Percentiles rank a stretch among this genome's conserved stretches.
Conservation (phyloP, 2,888 invertebrate species). For the Cephus sareptanus region DNA sequence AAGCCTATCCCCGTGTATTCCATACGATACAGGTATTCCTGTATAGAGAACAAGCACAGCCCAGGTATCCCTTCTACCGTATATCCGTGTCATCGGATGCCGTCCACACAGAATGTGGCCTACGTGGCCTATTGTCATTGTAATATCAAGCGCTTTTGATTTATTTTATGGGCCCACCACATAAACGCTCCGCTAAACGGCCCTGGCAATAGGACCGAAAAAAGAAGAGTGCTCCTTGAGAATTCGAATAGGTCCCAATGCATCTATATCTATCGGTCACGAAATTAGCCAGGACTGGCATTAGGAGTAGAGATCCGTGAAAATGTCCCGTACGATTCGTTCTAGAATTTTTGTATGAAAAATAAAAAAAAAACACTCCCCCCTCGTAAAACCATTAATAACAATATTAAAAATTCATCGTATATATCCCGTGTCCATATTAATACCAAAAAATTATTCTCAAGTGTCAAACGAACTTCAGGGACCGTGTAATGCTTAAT, state of each 20-base stretch:
- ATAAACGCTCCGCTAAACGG: constrained; percentile 41
- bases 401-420: no score
- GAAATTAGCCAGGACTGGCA: not conserved
- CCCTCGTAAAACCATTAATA: no score
- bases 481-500: no score
- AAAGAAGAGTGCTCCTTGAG: not conserved
- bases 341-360: no score
- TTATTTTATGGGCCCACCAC: constrained; percentile 53
- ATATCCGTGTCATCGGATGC: constrained; percentile 43
- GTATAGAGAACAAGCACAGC: not conserved
- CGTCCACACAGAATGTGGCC: constrained; percentile 33
- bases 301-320: not conserved
- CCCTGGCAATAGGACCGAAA: not conserved
- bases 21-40: constrained; percentile 10
- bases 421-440: no score
- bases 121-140: constrained; percentile 53
- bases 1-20: constrained; percentile 21
- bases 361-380: no score
- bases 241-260: not conserved
- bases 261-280: no score
- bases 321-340: not conserved
- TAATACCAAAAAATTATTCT: no score
- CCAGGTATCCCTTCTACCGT: constrained; percentile 31
- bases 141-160: constrained; percentile 54
- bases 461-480: no score